phyloP scores from a whole-genome alignment of 2,797 vertebrate species.

The Cheirogaleus major region DNA sequence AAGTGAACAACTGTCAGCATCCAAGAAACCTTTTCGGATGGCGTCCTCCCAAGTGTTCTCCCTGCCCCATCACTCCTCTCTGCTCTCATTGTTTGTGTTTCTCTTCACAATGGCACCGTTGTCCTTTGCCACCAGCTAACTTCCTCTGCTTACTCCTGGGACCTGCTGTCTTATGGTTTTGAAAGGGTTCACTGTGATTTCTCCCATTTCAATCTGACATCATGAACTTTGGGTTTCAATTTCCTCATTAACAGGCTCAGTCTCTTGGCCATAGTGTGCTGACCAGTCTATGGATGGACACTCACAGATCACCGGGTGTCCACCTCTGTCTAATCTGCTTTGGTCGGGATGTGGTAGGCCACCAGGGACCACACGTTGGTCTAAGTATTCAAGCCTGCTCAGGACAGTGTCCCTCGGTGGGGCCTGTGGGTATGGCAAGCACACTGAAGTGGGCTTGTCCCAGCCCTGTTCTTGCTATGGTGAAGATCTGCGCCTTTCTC shows the following conservation, averaged over 20 bases:
- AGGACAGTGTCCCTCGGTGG: neutral
- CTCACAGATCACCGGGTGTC: neutral
- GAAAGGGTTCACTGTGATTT: neutral
- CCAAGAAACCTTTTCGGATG: neutral
- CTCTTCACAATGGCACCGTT: neutral
- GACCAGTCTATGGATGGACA: neutral
- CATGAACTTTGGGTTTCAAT: neutral
- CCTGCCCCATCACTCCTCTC: too few species aligned
- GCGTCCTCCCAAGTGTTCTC: neutral
- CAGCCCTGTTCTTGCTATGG: neutral
- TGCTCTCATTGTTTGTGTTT: neutral
- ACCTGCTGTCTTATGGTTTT: neutral
- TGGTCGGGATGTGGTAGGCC: neutral
- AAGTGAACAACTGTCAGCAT: neutral
- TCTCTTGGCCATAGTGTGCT: neutral
- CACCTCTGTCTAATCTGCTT: neutral
- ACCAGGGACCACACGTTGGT: neutral
- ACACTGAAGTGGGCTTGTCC: neutral
- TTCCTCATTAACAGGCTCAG: neutral
- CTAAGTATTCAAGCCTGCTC: too few species aligned
- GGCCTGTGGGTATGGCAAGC: neutral
- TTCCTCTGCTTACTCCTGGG: neutral
- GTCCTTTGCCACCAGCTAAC: neutral
- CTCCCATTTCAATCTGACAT: neutral
- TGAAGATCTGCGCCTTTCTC: neutral